A percentile compares a stretch with the other conserved stretches of the same genome.
phyloP scores from a whole-genome alignment of 2,113 vertebrate genomes.

The Axis porcinus region DNA sequence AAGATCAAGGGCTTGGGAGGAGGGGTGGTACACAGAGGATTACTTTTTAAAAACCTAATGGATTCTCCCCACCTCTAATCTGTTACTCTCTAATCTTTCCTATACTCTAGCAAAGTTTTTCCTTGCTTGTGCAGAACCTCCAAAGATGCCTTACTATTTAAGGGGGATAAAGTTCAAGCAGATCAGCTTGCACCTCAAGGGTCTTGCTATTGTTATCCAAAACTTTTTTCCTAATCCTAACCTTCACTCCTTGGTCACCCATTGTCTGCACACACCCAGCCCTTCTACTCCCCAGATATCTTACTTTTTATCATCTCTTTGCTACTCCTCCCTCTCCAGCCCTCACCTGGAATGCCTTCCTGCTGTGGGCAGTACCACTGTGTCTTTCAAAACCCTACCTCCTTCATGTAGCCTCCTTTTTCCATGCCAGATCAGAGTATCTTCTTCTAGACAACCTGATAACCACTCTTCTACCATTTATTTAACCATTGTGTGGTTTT shows the following conservation, averaged over 20 bases:
- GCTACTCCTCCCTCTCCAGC: neutral
- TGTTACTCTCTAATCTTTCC: neutral
- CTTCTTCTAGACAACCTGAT: neutral
- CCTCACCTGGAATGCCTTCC: neutral
- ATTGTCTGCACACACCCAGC: neutral
- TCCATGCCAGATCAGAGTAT: neutral
- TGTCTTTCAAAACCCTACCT: neutral
- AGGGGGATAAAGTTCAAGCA: neutral
- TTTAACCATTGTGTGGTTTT: neutral
- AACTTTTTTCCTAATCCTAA: neutral
- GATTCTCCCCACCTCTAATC: neutral
- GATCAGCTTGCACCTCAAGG: neutral
- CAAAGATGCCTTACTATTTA: neutral
- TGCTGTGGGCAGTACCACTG: too few species aligned
- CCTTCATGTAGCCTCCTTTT: neutral
- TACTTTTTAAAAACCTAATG: neutral
- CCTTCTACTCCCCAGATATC: neutral
- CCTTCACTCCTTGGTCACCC: neutral
- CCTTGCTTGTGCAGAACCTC: neutral
- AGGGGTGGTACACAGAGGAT: neutral
- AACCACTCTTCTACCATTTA: neutral
- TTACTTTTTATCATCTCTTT: neutral
- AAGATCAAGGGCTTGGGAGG: neutral
- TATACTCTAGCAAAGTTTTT: neutral
- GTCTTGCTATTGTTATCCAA: neutral